Base-by-base conservation (phyloP, 2,797 vertebrate species). In the Enteromius afrohamiltoni region DNA sequence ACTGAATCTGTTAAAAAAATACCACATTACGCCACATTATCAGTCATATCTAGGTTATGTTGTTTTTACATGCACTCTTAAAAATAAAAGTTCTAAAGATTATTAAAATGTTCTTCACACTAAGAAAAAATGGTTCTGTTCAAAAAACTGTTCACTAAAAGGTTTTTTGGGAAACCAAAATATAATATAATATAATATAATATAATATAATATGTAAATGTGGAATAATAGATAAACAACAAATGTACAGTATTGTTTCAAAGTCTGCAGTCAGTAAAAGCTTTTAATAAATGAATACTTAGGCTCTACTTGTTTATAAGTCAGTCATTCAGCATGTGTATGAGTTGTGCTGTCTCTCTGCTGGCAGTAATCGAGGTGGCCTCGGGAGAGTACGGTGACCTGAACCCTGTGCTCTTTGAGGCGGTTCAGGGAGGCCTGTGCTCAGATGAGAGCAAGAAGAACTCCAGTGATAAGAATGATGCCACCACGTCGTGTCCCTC, bases 321-420 rank as follows among this genome's bases (percentile, higher is more conserved):
- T 42, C 37, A 5, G 1, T 64, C 26, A 8, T 7, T 77, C 40
- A 64, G 76, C 76, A 47, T 77, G 76, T 62, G 79, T 47, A 47
- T 74, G 55, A 51, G 47, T 51, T 83, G 9, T n/a, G 37, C 40
- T 21, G 34, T 62, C 65, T 84, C 45, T 79, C 37, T 80, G 21
- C 62, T 60, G 53, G 26, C 71, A 99, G 98, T 99, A 93, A 99
- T 99, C 0, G 98, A 99, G 91, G 96, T 99, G 89, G 98, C 98
- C 1, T 99, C 98, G 3, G 98, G 98, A 47, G 98, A 99, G 88
- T 99, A 99, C 0, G 98, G 98, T 14, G 98, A 99, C 92, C 94
- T 99, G 91, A 99, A 99, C 88, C 96, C 96, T 0, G 93, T 98
- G 88, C 95, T 99, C 88, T 99, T 99, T 85, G 96, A 97, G 0